Conservation (phyloP, 2,797 vertebrate genomes). For the Macropus fuliginosus region DNA sequence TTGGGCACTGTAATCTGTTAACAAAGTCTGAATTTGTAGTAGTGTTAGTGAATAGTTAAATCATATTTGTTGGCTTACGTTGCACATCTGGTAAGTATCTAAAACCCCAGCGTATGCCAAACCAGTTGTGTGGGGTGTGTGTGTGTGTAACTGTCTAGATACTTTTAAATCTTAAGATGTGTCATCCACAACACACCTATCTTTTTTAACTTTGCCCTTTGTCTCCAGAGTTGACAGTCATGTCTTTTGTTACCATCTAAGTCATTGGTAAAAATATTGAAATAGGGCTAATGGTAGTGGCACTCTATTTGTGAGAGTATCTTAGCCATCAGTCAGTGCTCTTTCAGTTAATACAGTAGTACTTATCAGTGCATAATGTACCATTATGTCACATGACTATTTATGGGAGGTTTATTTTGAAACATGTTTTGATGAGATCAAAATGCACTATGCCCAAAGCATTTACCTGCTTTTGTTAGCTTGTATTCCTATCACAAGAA, state of each 20-base stretch:
- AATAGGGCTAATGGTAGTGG: background rate
- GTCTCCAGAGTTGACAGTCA: background rate
- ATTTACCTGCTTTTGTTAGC: background rate
- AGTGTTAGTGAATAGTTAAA: background rate
- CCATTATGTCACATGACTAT: background rate
- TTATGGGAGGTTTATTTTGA: background rate
- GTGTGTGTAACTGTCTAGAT: background rate
- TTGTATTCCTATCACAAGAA: background rate
- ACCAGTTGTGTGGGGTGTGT: background rate
- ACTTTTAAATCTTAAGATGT: background rate
- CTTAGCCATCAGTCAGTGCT: too few relatives aligned
- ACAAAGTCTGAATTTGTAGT: background rate
- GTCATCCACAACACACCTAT: background rate
- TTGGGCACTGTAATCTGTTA: background rate
- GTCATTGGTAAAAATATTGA: background rate
- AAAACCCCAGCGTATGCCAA: background rate
- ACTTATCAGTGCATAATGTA: background rate
- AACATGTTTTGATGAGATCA: background rate
- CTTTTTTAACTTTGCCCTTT: background rate
- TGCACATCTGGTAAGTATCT: background rate
- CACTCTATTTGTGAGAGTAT: background rate
- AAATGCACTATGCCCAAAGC: background rate
- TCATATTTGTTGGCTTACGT: background rate
- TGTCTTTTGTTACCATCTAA: background rate
- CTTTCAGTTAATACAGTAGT: background rate